phyloP scores from a whole-genome alignment of 2,113 vertebrate species.

The Cyanoderma ruficeps region DNA sequence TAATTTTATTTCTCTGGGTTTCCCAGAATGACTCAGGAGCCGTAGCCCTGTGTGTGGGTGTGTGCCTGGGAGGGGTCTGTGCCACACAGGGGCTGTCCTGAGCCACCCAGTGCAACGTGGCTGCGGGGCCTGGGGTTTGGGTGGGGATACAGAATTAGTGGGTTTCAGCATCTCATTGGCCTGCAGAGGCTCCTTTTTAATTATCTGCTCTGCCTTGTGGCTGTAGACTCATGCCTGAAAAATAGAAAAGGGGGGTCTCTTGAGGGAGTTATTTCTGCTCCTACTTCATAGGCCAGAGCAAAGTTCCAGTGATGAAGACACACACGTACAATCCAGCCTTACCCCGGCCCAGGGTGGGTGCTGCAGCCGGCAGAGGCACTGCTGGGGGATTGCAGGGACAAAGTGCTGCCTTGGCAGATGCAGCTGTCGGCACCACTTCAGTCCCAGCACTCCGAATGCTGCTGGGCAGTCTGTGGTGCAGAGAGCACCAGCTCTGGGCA shows the following conservation, averaged over 20 bases:
- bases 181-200: background rate
- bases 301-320: fast-evolving
- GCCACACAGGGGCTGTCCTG: background rate
- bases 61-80: background rate
- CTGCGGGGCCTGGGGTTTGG: background rate
- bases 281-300: background rate
- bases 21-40: background rate
- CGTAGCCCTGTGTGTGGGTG: background rate
- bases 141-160: background rate
- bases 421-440: fast-evolving
- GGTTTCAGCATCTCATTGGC: background rate
- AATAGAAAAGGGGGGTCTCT: background rate
- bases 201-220: background rate
- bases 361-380: background rate
- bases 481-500: background rate
- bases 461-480: fast-evolving
- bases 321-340: fast-evolving
- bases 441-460: fast-evolving
- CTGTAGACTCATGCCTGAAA: background rate
- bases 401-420: background rate
- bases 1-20: background rate
- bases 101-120: fast-evolving
- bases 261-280: background rate
- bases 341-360: background rate
- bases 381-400: background rate